Conservation (phyloP, 2,888 invertebrate genomes). For the Melipona beecheii region DNA sequence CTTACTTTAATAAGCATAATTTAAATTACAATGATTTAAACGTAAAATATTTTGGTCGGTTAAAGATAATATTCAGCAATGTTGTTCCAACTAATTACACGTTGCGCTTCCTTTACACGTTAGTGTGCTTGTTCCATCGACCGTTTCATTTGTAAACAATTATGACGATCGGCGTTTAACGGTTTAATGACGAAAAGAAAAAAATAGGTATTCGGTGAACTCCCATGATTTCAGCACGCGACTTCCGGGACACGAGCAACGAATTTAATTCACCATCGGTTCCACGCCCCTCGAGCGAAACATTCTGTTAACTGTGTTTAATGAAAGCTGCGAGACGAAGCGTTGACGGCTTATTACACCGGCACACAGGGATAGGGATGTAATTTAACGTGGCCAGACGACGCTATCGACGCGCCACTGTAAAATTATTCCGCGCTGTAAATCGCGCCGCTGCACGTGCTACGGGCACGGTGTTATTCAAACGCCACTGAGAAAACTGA, state of each 20-base stretch:
- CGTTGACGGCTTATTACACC: conserved; percentile 53
- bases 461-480: background rate
- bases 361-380: conserved; percentile 37
- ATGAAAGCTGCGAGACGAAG: conserved; percentile 36
- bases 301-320: conserved; percentile 47
- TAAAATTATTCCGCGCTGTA: conserved; percentile 20
- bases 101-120: background rate
- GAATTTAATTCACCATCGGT: conserved; percentile 45
- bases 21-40: no score
- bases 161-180: background rate
- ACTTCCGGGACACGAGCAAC: background rate
- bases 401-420: conserved; percentile 25
- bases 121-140: background rate
- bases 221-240: background rate
- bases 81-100: background rate
- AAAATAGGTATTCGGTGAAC: background rate
- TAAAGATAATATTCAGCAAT: no score
- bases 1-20: no score
- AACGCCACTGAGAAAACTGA: background rate
- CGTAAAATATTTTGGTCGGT: no score
- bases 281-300: conserved; percentile 17
- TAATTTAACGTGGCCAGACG: conserved; percentile 37
- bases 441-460: conserved; percentile 5
- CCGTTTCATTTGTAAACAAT: background rate
- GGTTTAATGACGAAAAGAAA: background rate